Base-by-base conservation (phyloP, 2,888 invertebrate genomes). In the Sinopyrophorus schimmeli region DNA sequence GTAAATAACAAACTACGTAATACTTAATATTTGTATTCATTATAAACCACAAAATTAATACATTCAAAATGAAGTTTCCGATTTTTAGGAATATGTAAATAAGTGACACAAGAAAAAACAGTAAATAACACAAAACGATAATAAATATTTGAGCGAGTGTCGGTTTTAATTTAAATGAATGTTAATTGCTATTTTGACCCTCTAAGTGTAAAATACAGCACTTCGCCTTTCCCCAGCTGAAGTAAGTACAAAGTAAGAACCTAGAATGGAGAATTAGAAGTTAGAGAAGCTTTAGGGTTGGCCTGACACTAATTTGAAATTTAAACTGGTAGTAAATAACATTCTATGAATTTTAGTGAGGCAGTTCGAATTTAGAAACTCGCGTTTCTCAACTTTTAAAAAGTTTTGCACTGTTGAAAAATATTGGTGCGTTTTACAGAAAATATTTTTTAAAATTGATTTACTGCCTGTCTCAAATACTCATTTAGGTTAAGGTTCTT, bases 281-380 rank as follows among this genome's bases (percentile, higher is more conserved):
- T 47, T 47, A 47, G 47, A 54, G 42, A 51, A 51, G 54, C 51
- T 54, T 51, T 51, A 51, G 51, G 49, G 53, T 41, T 54, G 50
- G 47, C 54, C 64, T 68, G 70, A 70, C 69, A 66, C 67, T 70
- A 70, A 70, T 70, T 70, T 67, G 66, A 70, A 70, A 70, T 70
- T 70, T 69, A 70, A 69, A 69, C 69, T 65, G 58, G 65, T 55
- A 60, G 60, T 70, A 70, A 70, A 69, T 70, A 64, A 67, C 65
- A 61, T 64, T 66, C 64, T 65, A 68, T 68, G 68, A 70, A 70
- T 69, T 69, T 69, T 64, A 66, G 66, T 64, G 62, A 62, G 50
- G 44, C 43, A 49, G 63, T 58, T 62, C 55, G 52, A 50, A 50
- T 50, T 52, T 52, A 47, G 32, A 30, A 43, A 46, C 27, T 34